phyloP scores from a whole-genome alignment of 2,888 invertebrate genomes.

The Mylabris sibirica region DNA sequence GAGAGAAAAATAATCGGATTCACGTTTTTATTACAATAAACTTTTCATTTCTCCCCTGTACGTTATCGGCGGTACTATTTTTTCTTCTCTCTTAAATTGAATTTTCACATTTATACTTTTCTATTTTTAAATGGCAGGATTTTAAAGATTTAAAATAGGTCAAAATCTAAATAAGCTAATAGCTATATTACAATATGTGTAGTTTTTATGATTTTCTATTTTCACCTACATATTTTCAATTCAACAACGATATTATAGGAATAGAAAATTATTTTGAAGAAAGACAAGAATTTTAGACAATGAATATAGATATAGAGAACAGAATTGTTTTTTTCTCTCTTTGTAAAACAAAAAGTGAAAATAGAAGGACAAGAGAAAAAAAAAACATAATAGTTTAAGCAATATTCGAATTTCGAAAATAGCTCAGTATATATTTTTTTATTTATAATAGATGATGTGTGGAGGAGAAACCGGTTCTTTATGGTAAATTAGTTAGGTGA shows the following conservation, averaged over 20 bases:
- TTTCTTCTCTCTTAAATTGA: not conserved
- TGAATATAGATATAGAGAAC: no score
- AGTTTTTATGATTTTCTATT: not conserved
- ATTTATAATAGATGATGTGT: slow-evolving; percentile 17
- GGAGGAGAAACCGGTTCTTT: slow-evolving; percentile 26
- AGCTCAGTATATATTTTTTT: slow-evolving; percentile 20
- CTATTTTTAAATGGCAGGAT: not conserved
- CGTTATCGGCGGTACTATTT: no score
- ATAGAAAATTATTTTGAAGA: not conserved
- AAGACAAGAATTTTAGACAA: not conserved
- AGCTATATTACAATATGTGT: not conserved
- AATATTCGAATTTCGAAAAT: slow-evolving; percentile 5
- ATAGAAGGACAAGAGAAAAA: not conserved
- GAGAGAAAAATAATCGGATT: no score
- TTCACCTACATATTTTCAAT: not conserved
- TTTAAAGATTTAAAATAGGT: not conserved
- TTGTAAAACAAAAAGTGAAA: not conserved
- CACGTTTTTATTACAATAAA: no score
- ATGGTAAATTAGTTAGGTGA: slow-evolving; percentile 21
- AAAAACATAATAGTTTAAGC: not conserved
- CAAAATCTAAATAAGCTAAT: not conserved
- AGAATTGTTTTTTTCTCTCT: not conserved
- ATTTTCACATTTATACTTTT: slow-evolving; percentile 1
- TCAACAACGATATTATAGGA: not conserved
- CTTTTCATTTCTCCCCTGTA: no score